These are phyloP conservation scores for Harpalus rubripes DNA, from an alignment of 2,888 invertebrate species.

Conservation along the genomic window DNA sequence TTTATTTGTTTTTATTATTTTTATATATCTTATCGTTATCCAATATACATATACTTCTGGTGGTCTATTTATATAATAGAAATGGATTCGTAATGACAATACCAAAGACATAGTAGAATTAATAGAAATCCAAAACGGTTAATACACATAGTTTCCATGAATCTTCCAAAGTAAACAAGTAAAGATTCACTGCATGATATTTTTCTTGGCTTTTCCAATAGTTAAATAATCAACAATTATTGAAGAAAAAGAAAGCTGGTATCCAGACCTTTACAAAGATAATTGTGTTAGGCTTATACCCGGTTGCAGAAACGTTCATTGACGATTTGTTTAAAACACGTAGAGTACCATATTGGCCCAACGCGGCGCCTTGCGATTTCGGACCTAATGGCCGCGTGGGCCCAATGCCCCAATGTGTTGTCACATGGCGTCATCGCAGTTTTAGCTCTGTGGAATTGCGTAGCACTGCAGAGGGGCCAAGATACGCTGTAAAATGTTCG, in stretches of 20 bases:
- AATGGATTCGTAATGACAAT: constrained; percentile 44
- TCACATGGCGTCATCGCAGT: no score
- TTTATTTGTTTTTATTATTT: neutral
- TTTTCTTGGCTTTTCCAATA: neutral
- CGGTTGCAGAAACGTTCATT: no score
- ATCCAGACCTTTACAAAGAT: constrained; percentile 24
- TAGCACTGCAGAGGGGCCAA: no score
- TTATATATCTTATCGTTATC: constrained; percentile 28
- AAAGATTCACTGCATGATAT: constrained; percentile 32
- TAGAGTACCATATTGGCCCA: no score
- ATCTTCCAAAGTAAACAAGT: constrained; percentile 1
- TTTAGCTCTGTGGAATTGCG: no score
- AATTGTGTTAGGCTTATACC: neutral
- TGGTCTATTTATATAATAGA: constrained; percentile 40
- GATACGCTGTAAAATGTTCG: no score
- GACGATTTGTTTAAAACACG: no score
- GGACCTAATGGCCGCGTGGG: no score
- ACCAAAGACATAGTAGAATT: constrained; percentile 6
- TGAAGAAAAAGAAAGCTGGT: constrained; percentile 17
- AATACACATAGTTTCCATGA: constrained; percentile 12
- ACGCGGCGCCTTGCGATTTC: no score
- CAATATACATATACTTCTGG: no score
- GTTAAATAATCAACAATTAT: constrained; percentile 9
- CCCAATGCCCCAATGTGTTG: no score
- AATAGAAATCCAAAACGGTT: constrained; percentile 59